Base-by-base conservation (phyloP, 2,797 vertebrate species). In the Microcaecilia unicolor region DNA sequence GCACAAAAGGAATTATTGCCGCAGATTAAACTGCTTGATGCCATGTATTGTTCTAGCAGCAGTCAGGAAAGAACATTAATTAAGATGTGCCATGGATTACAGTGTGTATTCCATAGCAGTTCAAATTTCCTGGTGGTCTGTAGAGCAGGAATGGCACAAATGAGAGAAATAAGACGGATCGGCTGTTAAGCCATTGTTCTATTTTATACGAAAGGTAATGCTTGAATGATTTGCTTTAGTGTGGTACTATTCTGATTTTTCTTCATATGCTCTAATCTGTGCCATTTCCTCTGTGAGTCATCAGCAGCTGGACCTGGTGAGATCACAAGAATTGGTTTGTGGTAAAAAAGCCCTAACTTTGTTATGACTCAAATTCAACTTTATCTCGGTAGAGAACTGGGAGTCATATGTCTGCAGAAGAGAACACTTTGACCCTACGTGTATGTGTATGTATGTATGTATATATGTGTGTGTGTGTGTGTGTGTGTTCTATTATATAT, bases 81-180 rank as follows among this genome's bases (percentile, higher is more conserved):
- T 91, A 88, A 89, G 78, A 85, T 87, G 82, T 82, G 79, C 81
- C 78, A 64, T 83, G 87, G 88, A 92, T 90, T 92, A 89, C 79
- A 74, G 63, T 80, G 81, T 67, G 56, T 73, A 72, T 86, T 82
- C 83, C 86, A 77, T 74, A 83, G 76, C 55, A 55, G 75, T 81
- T 86, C 84, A 76, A 73, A 69, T 90, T 95, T 93, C 90, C 89
- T 82, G 92, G 94, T 95, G 93, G 92, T 93, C 94, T 80, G 75
- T 79, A 81, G 80, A 89, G 85, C 76, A 74, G 78, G 85, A 88
- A 74, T 76, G 84, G 80, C 78, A 60, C 58, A 84, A 86, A 87
- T 81, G 80, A 76, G 79, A 71, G 66, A 79, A 84, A 77, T 80
- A 81, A 72, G 84, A 87, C 67, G 72, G 87, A 82, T 81, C 80